A percentile compares a stretch with the other conserved stretches of the same genome.
These are phyloP conservation scores for Heteromyza rotundicornis DNA, from an alignment of 2,888 invertebrate genomes.

Conservation along the genomic window DNA sequence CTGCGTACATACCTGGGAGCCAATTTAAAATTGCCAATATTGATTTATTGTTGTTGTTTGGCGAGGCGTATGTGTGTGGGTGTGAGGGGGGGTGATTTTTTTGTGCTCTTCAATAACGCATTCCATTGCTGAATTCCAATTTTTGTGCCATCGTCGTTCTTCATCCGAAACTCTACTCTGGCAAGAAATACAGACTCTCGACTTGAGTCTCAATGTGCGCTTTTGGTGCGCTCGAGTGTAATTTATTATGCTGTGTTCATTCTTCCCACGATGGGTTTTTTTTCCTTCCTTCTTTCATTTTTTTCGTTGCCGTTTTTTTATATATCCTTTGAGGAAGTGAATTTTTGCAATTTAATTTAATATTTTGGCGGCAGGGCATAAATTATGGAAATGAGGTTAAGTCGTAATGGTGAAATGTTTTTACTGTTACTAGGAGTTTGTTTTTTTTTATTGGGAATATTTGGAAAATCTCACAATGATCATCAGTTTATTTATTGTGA, in stretches of 20 bases:
- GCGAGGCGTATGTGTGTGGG: constrained; percentile 14
- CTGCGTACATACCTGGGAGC: constrained; percentile 34
- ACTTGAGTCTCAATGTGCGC: no score
- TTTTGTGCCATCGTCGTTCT: not conserved
- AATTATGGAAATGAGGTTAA: no score
- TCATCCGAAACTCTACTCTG: not conserved
- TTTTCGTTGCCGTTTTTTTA: not conserved
- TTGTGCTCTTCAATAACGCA: constrained; percentile 34
- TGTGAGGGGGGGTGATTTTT: constrained; percentile 28
- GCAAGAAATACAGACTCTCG: not conserved
- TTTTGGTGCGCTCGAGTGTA: not conserved
- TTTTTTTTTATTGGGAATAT: no score
- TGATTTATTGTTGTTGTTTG: constrained; percentile 38
- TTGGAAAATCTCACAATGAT: no score
- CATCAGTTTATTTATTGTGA: no score
- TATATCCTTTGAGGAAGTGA: no score
- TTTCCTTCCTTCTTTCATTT: not conserved
- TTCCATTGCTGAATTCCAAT: constrained; percentile 26
- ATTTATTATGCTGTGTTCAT: constrained; percentile 8
- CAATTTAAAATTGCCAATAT: constrained; percentile 54
- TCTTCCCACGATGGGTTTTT: no score
- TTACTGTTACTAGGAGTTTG: no score
- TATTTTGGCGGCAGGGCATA: no score
- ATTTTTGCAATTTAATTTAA: no score
- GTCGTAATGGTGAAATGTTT: no score